Evolutionary conservation across 2,113 vertebrate genomes (phyloP).

Genomic region (Proterorhinus semilunaris): DNA sequence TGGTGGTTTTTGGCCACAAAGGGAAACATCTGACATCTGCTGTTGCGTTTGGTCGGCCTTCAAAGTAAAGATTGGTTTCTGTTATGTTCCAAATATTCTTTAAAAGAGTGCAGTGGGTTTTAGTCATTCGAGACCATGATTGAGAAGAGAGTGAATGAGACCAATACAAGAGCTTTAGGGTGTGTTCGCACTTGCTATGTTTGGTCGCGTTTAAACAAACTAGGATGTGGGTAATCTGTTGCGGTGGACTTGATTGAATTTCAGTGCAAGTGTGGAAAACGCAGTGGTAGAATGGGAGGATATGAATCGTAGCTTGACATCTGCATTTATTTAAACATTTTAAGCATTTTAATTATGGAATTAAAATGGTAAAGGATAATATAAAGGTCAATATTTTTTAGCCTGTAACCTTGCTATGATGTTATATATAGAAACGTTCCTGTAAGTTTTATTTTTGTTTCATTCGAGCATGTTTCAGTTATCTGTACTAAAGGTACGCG

Average conservation of each 20-base stretch:
- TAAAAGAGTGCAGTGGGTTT: slow-evolving; percentile 26
- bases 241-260: neutral
- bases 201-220: slow-evolving; percentile 3
- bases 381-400: too few relatives aligned
- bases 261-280: neutral
- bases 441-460: too few relatives aligned
- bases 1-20: slow-evolving; percentile 2
- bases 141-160: neutral
- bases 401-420: too few relatives aligned
- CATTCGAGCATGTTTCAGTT: too few relatives aligned
- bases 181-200: slow-evolving; percentile 5
- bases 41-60: slow-evolving; percentile 34
- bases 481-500: too few relatives aligned
- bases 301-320: too few relatives aligned
- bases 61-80: slow-evolving; percentile 32
- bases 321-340: too few relatives aligned
- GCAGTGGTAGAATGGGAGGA: too few relatives aligned
- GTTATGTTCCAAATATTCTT: slow-evolving; percentile 48
- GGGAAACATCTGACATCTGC: slow-evolving; percentile 23
- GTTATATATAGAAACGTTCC: too few relatives aligned
- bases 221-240: slow-evolving; percentile 1
- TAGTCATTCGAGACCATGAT: neutral
- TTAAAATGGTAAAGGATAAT: too few relatives aligned
- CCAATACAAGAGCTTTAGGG: slow-evolving; percentile 2
- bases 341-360: too few relatives aligned